phyloP scores from a whole-genome alignment of 2,888 invertebrate species.

The Mythimna loreyi region DNA sequence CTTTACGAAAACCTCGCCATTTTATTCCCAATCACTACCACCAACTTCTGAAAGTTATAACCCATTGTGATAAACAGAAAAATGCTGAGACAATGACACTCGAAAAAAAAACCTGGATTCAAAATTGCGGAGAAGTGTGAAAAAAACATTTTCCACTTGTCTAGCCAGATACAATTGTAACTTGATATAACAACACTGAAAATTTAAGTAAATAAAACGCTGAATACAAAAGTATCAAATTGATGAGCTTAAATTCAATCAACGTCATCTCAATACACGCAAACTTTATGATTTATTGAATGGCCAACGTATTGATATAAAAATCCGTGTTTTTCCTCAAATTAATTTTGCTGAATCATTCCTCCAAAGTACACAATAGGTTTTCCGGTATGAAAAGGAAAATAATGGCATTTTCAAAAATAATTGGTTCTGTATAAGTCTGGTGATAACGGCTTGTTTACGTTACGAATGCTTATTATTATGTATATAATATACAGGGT shows the following conservation, averaged over 20 bases:
- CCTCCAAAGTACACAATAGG: constrained; percentile 26
- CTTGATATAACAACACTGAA: too few species aligned
- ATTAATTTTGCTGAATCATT: constrained; percentile 25
- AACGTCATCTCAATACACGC: background rate
- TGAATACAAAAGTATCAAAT: too few species aligned
- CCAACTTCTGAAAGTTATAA: background rate
- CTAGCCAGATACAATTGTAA: too few species aligned
- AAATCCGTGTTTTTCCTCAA: constrained; percentile 24
- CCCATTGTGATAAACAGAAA: background rate
- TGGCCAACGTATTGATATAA: background rate
- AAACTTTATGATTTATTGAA: constrained; percentile 3
- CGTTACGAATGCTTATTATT: constrained; percentile 11
- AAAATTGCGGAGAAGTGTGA: background rate
- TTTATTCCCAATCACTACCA: background rate
- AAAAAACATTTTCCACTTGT: too few species aligned
- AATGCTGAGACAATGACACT: background rate
- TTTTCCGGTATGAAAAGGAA: constrained; percentile 32
- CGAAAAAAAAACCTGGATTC: background rate
- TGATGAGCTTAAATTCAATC: background rate
- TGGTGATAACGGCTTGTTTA: constrained; percentile 25
- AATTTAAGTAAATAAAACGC: too few species aligned
- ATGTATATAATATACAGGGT: too few species aligned
- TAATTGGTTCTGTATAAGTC: constrained; percentile 35
- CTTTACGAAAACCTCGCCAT: too few species aligned
- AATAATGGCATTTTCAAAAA: constrained; percentile 34